Percentiles rank a stretch among this genome's conserved stretches.
Evolutionary conservation across 2,888 invertebrate species (phyloP).

Genomic region (Clunio marinus): DNA sequence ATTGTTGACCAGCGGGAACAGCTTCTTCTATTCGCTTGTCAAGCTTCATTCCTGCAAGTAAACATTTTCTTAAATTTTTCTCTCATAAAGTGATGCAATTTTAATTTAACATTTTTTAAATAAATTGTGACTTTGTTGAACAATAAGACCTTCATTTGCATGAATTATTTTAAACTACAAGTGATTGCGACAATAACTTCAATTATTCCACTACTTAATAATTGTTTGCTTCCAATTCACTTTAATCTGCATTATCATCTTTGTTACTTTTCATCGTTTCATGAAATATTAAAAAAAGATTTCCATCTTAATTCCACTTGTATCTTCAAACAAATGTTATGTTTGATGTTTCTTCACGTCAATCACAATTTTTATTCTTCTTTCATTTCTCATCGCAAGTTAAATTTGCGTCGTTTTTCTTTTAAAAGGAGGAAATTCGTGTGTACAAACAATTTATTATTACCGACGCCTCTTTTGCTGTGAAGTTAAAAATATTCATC

Average conservation of each 20-base stretch:
- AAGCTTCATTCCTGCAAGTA: conserved; percentile 53
- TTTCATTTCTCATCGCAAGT: no score
- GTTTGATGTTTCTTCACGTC: neutral
- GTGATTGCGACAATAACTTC: no score
- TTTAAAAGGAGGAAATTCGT: no score
- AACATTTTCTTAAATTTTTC: no score
- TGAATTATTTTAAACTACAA: no score
- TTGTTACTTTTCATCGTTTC: neutral
- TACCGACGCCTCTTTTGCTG: conserved; percentile 6
- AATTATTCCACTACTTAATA: no score
- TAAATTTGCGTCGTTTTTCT: neutral
- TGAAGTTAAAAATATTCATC: neutral
- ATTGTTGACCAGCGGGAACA: conserved; percentile 66
- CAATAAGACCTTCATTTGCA: no score
- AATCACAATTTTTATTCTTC: neutral
- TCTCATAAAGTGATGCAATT: no score
- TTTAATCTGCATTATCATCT: neutral
- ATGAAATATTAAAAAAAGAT: neutral
- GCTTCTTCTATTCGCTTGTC: conserved; percentile 66
- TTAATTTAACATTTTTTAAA: no score
- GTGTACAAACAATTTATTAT: no score
- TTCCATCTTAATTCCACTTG: neutral
- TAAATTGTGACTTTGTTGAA: no score
- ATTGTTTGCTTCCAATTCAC: neutral
- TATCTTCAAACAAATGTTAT: neutral